Evolutionary conservation across 1,140 invertebrate species (phyloP), one percentile per base, ranked within the genome.

Genomic region (Harpegnathos saltator): DNA sequence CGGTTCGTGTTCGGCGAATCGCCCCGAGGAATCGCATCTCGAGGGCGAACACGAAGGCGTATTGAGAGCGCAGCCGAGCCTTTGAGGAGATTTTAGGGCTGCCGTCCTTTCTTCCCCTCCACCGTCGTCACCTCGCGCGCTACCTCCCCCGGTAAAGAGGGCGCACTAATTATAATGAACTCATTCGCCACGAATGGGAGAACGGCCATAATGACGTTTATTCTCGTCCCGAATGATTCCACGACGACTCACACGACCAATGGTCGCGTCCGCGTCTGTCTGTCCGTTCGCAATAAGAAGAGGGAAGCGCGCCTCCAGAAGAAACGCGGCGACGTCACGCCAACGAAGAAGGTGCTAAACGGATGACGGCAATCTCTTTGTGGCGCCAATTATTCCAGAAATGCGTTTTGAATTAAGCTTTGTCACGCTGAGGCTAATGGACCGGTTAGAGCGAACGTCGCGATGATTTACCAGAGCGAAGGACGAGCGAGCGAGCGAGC

Each of bases 111-210:
- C 48, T 19, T 19, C 33, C 19, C 14, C 48, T 33, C 59, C 29
- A 4, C 12, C 24, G 0, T 56, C 33, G 50, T 66, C 29, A 78
- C 52, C 12, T 73, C n/a, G 26, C n/a, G 26, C 48, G 29, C 12
- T 56, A 59, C 59, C 85, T 88, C 66, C 82, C 75, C 44, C 26
- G 82, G 72, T 88, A 80, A 82, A 74, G 87, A 77, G 68, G 74
- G 65, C 89, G 87, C 87, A 89, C 91, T 92, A 93, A 93, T 93
- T 92, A 92, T 92, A 92, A 92, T 92, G 89, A 92, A 90, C 71
- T 69, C 73, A 73, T 77, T 87, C 73, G 85, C 89, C 86, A 84
- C 87, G 89, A 91, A 89, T 85, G 83, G 78, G 66, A 87, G 87
- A 88, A 86, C 77, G 61, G 69, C 77, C 82, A 83, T 84, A 85